A percentile compares a stretch with the other conserved stretches of the same genome.
phyloP scores from a whole-genome alignment of 2,888 invertebrate genomes.

The Polietes domitor region DNA sequence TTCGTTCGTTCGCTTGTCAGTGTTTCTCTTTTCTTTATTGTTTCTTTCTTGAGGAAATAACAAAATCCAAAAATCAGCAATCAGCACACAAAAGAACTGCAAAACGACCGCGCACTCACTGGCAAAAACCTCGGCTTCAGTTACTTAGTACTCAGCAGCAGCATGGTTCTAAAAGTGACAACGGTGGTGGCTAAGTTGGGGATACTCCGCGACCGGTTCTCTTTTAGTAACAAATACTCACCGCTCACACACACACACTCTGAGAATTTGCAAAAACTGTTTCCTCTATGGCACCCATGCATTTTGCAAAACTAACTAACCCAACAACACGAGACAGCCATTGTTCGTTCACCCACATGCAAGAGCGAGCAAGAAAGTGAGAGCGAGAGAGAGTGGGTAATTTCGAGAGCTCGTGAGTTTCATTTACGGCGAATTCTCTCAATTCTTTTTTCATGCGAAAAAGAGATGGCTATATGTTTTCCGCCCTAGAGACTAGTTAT shows the following conservation, averaged over 20 bases:
- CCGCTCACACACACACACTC: not conserved
- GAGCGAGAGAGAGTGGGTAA: not conserved
- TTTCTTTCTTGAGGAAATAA: not conserved
- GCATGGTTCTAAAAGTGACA: not conserved
- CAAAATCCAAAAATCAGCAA: not conserved
- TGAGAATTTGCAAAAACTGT: not conserved
- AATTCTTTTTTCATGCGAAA: slow-evolving; percentile 58
- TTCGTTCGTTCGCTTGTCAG: too few species aligned
- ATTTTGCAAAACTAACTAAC: slow-evolving; percentile 3
- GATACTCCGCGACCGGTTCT: slow-evolving; percentile 19
- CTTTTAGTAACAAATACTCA: slow-evolving; percentile 1
- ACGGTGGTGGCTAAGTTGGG: not conserved
- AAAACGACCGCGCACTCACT: slow-evolving; percentile 3
- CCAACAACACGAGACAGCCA: not conserved
- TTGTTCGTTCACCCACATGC: slow-evolving; percentile 1
- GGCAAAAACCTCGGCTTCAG: not conserved
- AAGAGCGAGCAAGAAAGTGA: not conserved
- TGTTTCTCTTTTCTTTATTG: not conserved
- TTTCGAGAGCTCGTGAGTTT: too few species aligned
- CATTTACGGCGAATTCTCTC: slow-evolving; percentile 75
- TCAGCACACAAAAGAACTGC: not conserved
- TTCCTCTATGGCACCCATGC: not conserved
- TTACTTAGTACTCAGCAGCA: too few species aligned
- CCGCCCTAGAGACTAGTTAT: not conserved
- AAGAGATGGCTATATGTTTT: not conserved